phyloP scores from a whole-genome alignment of 2,888 invertebrate species.

The Sepiola atlantica region DNA sequence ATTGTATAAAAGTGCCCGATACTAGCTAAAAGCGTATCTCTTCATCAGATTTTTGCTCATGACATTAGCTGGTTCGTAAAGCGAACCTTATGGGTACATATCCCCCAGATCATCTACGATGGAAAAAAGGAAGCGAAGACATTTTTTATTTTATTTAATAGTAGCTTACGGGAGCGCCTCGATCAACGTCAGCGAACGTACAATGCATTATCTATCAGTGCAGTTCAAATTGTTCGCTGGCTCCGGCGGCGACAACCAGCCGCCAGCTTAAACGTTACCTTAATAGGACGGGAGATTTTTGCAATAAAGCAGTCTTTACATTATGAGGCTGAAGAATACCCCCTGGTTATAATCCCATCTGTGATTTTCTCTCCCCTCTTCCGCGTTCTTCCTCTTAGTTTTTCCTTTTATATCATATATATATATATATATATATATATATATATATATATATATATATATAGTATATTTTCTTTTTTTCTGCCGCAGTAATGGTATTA shows the following conservation, averaged over 20 bases:
- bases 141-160: conserved; percentile 35
- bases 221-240: not conserved
- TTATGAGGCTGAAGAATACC: conserved; percentile 35
- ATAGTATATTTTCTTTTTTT: not conserved
- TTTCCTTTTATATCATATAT: not conserved
- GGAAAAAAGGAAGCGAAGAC: not conserved
- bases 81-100: conserved; percentile 42
- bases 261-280: conserved; percentile 25
- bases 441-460: too few relatives aligned
- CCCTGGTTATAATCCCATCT: conserved; percentile 44
- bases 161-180: conserved; percentile 40
- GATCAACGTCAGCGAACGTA: conserved; percentile 21
- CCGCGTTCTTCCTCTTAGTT: not conserved
- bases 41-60: conserved; percentile 38
- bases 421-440: too few relatives aligned
- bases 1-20: not conserved
- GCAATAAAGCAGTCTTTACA: conserved; percentile 34
- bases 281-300: conserved; percentile 44
- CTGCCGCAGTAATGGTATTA: not conserved
- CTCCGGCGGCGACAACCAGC: not conserved
- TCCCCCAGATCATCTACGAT: conserved; percentile 42
- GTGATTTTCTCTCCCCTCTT: conserved; percentile 34
- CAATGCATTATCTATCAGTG: conserved; percentile 44
- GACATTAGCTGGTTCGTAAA: conserved; percentile 39
- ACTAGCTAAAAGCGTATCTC: conserved; percentile 38